phyloP scores from a whole-genome alignment of 2,797 vertebrate genomes.

The Rhinatrema bivittatum region DNA sequence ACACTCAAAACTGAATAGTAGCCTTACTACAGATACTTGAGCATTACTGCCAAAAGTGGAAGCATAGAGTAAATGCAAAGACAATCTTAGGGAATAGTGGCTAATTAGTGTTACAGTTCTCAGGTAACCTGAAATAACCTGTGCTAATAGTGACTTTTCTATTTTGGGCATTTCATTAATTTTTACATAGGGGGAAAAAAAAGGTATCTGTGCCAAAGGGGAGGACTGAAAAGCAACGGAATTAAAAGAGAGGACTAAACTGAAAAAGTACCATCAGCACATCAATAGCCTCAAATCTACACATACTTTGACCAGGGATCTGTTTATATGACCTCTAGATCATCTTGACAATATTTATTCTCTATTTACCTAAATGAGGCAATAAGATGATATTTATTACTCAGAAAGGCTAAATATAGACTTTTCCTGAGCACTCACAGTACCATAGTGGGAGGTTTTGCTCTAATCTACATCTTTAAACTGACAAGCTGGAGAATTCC shows the following conservation, averaged over 20 bases:
- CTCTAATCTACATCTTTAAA: constrained; percentile 94
- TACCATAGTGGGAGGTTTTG: constrained; percentile 91
- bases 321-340: constrained; percentile 82
- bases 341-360: constrained; percentile 89
- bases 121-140: constrained; percentile 37
- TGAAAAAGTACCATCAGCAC: constrained; percentile 47
- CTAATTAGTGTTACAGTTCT: constrained; percentile 52
- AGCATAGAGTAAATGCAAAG: constrained; percentile 19
- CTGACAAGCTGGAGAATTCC: constrained; percentile 96
- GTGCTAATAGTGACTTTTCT: too few species aligned
- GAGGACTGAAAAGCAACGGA: not conserved
- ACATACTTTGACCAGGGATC: constrained; percentile 61
- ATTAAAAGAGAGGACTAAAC: constrained; percentile 49
- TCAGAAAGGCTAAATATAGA: constrained; percentile 94
- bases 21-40: constrained; percentile 12
- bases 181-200: too few species aligned
- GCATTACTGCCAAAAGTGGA: constrained; percentile 31
- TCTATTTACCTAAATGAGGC: constrained; percentile 93
- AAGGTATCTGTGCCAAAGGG: too few species aligned
- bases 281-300: constrained; percentile 68
- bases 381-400: constrained; percentile 94
- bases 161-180: too few species aligned
- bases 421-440: constrained; percentile 72
- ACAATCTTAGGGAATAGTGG: constrained; percentile 33
- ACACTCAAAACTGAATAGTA: constrained; percentile 28